phyloP scores from a whole-genome alignment of 2,797 vertebrate species.

The Aulostomus chinensis region DNA sequence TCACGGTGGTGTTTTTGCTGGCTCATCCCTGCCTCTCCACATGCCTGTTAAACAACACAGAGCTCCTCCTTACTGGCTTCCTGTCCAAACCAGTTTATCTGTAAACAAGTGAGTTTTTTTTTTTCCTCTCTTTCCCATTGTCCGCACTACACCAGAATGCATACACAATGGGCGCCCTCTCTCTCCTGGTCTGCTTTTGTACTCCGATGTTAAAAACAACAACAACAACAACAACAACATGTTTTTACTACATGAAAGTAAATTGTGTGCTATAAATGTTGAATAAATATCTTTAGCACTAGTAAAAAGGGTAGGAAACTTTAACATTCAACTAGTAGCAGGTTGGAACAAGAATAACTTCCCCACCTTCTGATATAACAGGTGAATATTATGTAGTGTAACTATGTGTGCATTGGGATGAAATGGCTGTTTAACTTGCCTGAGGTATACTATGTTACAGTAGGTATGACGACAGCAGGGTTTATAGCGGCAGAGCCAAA shows the following conservation, averaged over 20 bases:
- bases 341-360: slow-evolving; percentile 23
- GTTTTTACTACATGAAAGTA: not conserved
- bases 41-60: slow-evolving; percentile 78
- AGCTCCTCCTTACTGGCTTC: slow-evolving; percentile 82
- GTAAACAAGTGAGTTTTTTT: slow-evolving; percentile 82
- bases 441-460: slow-evolving; percentile 45
- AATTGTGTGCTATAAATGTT: not conserved
- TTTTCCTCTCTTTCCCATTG: slow-evolving; percentile 73
- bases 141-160: slow-evolving; percentile 75
- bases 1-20: slow-evolving; percentile 73
- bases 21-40: slow-evolving; percentile 76
- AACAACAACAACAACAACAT: not conserved
- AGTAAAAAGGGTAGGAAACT: not conserved
- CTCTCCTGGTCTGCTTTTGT: slow-evolving; percentile 59
- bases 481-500: slow-evolving; percentile 50
- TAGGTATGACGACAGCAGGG: slow-evolving; percentile 57
- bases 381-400: slow-evolving; percentile 50
- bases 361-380: slow-evolving; percentile 38
- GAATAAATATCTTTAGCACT: too few relatives aligned
- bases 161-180: slow-evolving; percentile 70
- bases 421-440: slow-evolving; percentile 63
- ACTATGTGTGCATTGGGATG: slow-evolving; percentile 59
- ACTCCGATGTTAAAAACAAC: slow-evolving; percentile 47
- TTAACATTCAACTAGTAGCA: slow-evolving; percentile 29
- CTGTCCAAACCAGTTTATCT: slow-evolving; percentile 84